Base-by-base conservation (phyloP, 2,888 invertebrate genomes). In the Cephus pulcher region DNA sequence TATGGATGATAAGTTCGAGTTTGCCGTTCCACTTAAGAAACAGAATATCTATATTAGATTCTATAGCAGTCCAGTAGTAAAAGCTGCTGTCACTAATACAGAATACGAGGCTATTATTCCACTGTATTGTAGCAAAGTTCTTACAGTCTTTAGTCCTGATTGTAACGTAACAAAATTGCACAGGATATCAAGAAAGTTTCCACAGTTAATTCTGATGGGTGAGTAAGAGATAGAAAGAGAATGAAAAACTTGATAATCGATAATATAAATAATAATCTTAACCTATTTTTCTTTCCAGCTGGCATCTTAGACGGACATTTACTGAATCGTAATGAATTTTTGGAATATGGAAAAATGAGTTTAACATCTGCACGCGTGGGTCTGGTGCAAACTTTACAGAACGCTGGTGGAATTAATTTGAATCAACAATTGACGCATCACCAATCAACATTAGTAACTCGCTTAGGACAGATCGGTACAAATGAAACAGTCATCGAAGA, bases 231-330 rank as follows among this genome's bases (percentile, higher is more conserved):
- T 2, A 15, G 12, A 40, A 6, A 37, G 37, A 37, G 12, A 79
- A 69, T 37, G 77, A 69, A 32, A 34, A 69, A 12, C 4, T 77
- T 37, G 74, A 32, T 34, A 4, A 68, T 74, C 37, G 15, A 34
- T 32, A n/a, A 34, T 35, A 74, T 34, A 73, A 33, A 77, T 34
- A 34, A 32, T n/a, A 0, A 12, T 68, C 11, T n/a, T 71, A 34
- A 30, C 9, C 23, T 11, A 35, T 34, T 68, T 77, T 30, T 78
- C 76, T 74, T 92, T 92, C 84, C 91, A 95, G 96, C 94, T 89
- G 97, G 95, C n/a, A 94, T 97, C 80, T 93, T 95, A 76, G 95
- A 97, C 86, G 94, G 95, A 74, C 93, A 92, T 79, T 90, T 97
- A 37, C 85, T 97, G 84, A 95, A 94, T 81, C 94, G 94, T 83